Evolutionary conservation across 2,113 vertebrate species (phyloP).

Genomic region (Melospiza georgiana): DNA sequence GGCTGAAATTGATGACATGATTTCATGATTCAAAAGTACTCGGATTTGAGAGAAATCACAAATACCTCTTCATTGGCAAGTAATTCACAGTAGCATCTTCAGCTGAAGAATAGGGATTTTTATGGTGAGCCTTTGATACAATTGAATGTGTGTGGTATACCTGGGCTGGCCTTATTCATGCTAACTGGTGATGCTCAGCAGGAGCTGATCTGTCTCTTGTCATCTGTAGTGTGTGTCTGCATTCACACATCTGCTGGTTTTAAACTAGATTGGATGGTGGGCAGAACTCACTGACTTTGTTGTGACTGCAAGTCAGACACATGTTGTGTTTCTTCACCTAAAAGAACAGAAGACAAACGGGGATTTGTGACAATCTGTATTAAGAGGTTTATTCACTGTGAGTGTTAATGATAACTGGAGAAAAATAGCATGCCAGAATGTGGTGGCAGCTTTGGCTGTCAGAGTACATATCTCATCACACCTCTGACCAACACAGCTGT

Average conservation of each 20-base stretch:
- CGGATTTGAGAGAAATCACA: neutral
- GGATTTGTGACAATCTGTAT: neutral
- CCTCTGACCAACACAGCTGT: conserved; percentile 52
- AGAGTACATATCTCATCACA: conserved; percentile 34
- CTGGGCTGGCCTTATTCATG: neutral
- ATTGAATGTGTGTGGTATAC: neutral
- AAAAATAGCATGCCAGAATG: conserved; percentile 30
- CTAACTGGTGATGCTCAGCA: neutral
- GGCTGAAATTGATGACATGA: neutral
- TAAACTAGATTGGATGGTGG: conserved; percentile 29
- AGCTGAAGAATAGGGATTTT: neutral
- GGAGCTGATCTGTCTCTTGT: neutral
- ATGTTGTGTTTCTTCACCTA: conserved; percentile 28
- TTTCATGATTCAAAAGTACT: neutral
- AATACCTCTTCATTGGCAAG: neutral
- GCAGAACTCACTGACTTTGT: conserved; percentile 48
- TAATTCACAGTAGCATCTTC: neutral
- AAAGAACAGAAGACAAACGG: conserved; percentile 48
- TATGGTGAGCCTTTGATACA: neutral
- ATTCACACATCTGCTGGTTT: conserved; percentile 33
- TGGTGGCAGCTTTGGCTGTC: conserved; percentile 43
- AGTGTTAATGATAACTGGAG: conserved; percentile 47
- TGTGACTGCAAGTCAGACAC: conserved; percentile 43
- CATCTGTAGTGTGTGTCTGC: neutral
- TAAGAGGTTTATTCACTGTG: conserved; percentile 38